Percentiles rank a stretch among this genome's conserved stretches.
phyloP scores from a whole-genome alignment of 2,797 vertebrate species.

The Pseudomugil tenellus region DNA sequence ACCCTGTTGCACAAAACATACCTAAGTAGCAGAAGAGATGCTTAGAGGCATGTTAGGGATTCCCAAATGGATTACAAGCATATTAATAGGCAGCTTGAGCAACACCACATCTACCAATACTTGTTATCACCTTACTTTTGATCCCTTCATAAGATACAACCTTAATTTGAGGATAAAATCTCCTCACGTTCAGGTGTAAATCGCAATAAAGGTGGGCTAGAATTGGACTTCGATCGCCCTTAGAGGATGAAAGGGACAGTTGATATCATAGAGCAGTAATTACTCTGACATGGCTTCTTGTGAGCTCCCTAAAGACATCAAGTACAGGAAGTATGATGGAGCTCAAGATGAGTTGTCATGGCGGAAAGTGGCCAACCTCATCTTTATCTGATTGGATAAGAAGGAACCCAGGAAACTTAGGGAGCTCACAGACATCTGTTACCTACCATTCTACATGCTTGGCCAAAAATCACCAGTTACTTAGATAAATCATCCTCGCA shows the following conservation, averaged over 20 bases:
- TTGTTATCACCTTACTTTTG: slow-evolving; percentile 1
- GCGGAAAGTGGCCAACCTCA: slow-evolving; percentile 56
- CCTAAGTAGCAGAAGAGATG: slow-evolving; percentile 36
- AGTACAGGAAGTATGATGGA: slow-evolving; percentile 68
- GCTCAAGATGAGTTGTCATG: slow-evolving; percentile 50
- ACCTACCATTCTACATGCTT: slow-evolving; percentile 46
- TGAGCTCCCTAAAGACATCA: slow-evolving; percentile 53
- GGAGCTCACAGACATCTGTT: slow-evolving; percentile 76
- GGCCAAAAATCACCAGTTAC: slow-evolving; percentile 57
- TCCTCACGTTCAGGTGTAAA: slow-evolving; percentile 27
- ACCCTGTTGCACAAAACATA: slow-evolving; percentile 54
- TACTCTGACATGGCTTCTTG: slow-evolving; percentile 67
- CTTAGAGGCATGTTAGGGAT: slow-evolving; percentile 28
- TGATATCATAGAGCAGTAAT: slow-evolving; percentile 69
- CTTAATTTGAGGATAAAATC: slow-evolving; percentile 34
- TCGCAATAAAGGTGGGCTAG: slow-evolving; percentile 26
- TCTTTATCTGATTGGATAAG: slow-evolving; percentile 72
- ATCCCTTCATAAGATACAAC: background rate
- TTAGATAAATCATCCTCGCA: slow-evolving; percentile 57
- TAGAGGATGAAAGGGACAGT: slow-evolving; percentile 60
- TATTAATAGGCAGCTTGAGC: slow-evolving; percentile 9
- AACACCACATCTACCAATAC: background rate
- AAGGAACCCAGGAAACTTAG: slow-evolving; percentile 54
- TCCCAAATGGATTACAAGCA: slow-evolving; percentile 28
- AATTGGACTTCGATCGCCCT: slow-evolving; percentile 48